Evolutionary conservation across 2,113 vertebrate genomes (phyloP).

Genomic region (Lophochroa leadbeateri): DNA sequence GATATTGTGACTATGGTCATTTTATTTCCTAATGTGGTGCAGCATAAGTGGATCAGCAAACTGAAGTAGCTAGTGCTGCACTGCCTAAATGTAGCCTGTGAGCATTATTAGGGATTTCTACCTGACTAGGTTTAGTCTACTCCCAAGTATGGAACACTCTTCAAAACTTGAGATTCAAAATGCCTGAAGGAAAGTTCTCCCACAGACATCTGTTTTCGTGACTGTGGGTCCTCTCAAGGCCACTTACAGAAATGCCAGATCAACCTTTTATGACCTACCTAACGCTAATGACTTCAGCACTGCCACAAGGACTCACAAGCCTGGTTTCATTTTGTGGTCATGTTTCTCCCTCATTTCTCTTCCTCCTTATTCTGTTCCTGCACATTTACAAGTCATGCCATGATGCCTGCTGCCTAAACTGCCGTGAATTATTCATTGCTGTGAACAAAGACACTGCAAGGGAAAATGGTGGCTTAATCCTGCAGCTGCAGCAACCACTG

Average conservation of each 20-base stretch:
- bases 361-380: background rate
- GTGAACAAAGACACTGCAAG: background rate
- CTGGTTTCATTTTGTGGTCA: background rate
- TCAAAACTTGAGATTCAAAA: background rate
- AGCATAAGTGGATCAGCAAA: background rate
- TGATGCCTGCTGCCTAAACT: background rate
- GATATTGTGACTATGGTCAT: background rate
- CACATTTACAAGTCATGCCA: background rate
- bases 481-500: background rate
- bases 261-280: rapidly evolving
- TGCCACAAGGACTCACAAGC: background rate
- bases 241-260: background rate
- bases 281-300: rapidly evolving
- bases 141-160: background rate
- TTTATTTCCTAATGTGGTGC: background rate
- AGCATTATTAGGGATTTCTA: background rate
- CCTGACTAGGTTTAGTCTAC: background rate
- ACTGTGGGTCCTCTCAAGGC: background rate
- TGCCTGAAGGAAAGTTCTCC: background rate
- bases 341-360: background rate
- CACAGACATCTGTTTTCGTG: background rate
- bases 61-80: background rate
- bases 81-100: background rate
- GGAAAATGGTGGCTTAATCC: background rate
- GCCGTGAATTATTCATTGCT: background rate